phyloP scores from a whole-genome alignment of 2,888 invertebrate genomes.

The Helicoverpa assulta region DNA sequence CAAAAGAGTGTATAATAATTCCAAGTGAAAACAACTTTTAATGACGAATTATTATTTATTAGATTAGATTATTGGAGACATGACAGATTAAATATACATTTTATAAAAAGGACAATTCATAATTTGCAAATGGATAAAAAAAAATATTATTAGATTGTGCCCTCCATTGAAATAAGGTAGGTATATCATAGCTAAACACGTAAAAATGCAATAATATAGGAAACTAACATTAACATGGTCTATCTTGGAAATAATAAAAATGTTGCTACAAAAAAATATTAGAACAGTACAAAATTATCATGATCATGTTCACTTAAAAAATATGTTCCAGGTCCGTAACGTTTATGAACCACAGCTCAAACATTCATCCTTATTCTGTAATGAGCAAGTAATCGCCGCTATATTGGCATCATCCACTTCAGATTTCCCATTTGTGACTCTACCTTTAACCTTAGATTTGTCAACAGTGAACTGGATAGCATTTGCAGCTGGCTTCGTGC shows the following conservation, averaged over 20 bases:
- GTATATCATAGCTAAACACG: no score
- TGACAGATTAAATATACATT: no score
- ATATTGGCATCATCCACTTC: constrained; percentile 88
- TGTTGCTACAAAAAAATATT: background rate
- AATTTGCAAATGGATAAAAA: no score
- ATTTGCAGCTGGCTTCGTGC: constrained; percentile 98
- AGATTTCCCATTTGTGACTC: constrained; percentile 71
- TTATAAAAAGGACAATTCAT: no score
- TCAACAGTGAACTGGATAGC: constrained; percentile 99
- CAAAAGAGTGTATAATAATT: no score
- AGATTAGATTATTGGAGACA: no score
- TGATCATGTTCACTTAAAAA: background rate
- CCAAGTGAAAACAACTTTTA: no score
- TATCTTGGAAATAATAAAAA: background rate
- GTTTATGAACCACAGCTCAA: constrained; percentile 95
- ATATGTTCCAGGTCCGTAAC: background rate
- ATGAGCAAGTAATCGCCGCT: constrained; percentile 95
- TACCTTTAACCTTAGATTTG: constrained; percentile 89
- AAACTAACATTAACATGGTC: no score
- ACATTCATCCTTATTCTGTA: constrained; percentile 96
- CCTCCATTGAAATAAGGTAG: no score
- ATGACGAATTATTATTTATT: no score
- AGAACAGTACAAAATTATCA: background rate
- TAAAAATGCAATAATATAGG: no score
- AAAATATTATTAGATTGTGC: no score